Evolutionary conservation across 1,140 invertebrate genomes (phyloP), one percentile per base, ranked within the genome.

Genomic region (Apocrypta bakeri): DNA sequence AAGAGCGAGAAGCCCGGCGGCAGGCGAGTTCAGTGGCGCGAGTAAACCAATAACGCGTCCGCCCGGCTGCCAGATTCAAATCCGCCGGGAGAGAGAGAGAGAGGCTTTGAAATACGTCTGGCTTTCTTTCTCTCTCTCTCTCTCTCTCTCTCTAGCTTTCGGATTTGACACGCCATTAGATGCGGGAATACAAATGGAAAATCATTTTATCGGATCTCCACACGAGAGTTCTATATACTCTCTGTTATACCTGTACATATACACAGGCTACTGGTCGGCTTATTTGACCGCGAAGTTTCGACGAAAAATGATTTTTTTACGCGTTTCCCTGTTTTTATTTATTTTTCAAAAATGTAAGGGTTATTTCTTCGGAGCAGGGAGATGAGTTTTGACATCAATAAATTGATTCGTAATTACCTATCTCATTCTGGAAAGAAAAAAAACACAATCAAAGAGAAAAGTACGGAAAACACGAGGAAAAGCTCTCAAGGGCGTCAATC

Each of bases 1-100:
- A 84, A 86, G 89, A 90, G 90, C 21, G 42, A 69, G 31, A 74
- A 40, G 72, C 37, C 33, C 40, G 72, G 83, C 64, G 85, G 87
- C 86, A 88, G 85, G 75, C 86, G 84, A 87, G 89, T 84, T 86
- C 90, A 91, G 90, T 91, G 90, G 87, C 79, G 90, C 90, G 91
- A 90, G 90, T 91, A 91, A 91, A 91, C 90, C 90, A 92, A 92
- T 92, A 92, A 91, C 90, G 89, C 90, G 88, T 88, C 90, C 87
- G 88, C 89, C 88, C 6, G 88, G 87, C 84, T 91, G 90, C 89
- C 90, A 90, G 88, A 92, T 92, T 92, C 89, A 91, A 92, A 92
- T 91, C 90, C 88, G 81, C 86, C 86, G 87, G 89, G 86, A 89
- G 88, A 89, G 87, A 87, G 85, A 64, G 74, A 37, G 74, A 24